phyloP scores from a whole-genome alignment of 2,797 vertebrate genomes.

The Sardinella longiceps region DNA sequence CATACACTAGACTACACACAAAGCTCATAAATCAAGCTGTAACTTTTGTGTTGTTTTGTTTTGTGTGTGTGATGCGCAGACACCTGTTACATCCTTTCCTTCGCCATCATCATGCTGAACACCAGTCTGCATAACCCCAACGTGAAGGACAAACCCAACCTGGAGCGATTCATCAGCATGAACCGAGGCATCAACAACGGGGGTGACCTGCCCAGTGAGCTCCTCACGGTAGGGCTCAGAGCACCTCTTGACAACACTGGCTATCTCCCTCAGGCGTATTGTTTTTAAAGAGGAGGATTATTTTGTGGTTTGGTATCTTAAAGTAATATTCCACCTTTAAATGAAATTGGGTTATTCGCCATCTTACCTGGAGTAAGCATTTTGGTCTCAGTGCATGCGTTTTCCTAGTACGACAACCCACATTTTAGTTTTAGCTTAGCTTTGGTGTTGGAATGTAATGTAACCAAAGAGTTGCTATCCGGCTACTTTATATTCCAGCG shows the following conservation, averaged over 20 bases:
- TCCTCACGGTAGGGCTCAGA: constrained; percentile 76
- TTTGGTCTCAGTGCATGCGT: no score
- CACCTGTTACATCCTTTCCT: constrained; percentile 93
- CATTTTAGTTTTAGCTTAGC: no score
- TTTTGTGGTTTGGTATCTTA: neutral
- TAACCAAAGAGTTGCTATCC: no score
- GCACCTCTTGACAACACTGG: neutral
- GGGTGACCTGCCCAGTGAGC: constrained; percentile 77
- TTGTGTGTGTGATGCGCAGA: constrained; percentile 71
- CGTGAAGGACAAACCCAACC: constrained; percentile 86
- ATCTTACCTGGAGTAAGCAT: neutral
- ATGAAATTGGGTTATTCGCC: no score
- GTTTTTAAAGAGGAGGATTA: neutral
- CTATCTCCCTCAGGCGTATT: neutral
- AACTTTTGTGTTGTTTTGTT: neutral
- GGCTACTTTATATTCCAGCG: no score
- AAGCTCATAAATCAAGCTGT: neutral
- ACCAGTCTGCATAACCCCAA: constrained; percentile 94
- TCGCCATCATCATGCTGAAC: constrained; percentile 94
- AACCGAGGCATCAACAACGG: constrained; percentile 88
- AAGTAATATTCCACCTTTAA: no score
- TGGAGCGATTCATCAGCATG: constrained; percentile 88
- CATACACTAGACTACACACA: no score
- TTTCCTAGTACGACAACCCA: no score
- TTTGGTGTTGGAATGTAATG: no score